Percentiles rank a stretch among this genome's conserved stretches.
Evolutionary conservation across 2,888 invertebrate species (phyloP).

Genomic region (Polyommatus icarus): DNA sequence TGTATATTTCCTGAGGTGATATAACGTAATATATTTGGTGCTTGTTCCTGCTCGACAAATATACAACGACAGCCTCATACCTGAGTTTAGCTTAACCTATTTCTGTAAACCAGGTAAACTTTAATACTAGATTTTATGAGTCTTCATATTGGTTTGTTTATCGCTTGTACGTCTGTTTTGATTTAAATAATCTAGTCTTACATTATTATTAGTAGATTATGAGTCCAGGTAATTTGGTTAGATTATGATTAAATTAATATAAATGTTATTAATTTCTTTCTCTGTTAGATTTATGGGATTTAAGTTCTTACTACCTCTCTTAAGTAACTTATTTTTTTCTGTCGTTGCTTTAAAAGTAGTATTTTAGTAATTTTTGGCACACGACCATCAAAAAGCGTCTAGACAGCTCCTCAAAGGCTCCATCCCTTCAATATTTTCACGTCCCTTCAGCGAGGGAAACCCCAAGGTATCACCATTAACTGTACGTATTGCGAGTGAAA

Average conservation of each 20-base stretch:
- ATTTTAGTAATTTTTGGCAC: slow-evolving; percentile 3
- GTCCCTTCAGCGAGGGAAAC: slow-evolving; percentile 16
- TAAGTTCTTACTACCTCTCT: too few species aligned
- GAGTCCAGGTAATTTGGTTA: not conserved
- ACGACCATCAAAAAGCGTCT: slow-evolving; percentile 10
- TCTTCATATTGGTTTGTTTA: not conserved
- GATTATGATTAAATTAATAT: too few species aligned
- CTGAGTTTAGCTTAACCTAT: slow-evolving; percentile 22
- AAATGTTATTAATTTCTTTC: too few species aligned
- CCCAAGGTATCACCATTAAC: slow-evolving; percentile 14
- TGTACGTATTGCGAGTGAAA: slow-evolving; percentile 49
- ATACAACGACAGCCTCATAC: slow-evolving; percentile 22
- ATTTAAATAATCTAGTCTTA: not conserved
- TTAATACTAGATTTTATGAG: not conserved
- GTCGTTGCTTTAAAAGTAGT: not conserved
- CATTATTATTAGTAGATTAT: not conserved
- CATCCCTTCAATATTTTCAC: slow-evolving; percentile 1
- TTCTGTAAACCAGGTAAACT: slow-evolving; percentile 9
- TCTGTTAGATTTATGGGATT: too few species aligned
- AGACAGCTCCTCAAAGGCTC: slow-evolving; percentile 13
- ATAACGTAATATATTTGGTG: slow-evolving; percentile 18
- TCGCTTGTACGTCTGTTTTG: not conserved
- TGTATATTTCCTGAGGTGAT: slow-evolving; percentile 17
- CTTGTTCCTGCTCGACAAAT: slow-evolving; percentile 13
- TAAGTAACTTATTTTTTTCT: not conserved